Evolutionary conservation across 2,888 invertebrate species (phyloP).

Genomic region (Synanthedon myopaeformis): DNA sequence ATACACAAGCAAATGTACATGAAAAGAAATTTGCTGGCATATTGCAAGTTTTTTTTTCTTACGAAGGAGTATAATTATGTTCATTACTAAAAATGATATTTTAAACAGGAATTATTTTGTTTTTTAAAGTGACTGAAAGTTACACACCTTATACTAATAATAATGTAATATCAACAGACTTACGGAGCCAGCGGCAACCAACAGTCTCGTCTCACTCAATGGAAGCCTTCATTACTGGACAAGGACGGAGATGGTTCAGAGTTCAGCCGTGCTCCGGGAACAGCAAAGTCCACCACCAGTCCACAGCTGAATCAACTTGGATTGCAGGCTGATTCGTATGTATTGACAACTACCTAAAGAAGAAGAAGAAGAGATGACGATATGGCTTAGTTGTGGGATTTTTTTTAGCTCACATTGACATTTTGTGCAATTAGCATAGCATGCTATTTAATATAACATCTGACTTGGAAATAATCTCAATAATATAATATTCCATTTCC

Average conservation of each 20-base stretch:
- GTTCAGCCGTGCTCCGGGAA: constrained; percentile 92
- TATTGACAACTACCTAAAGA: constrained; percentile 5
- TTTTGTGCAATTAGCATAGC: no score
- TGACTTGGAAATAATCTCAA: no score
- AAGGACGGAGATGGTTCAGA: constrained; percentile 81
- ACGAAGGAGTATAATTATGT: no score
- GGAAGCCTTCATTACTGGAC: constrained; percentile 90
- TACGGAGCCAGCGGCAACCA: constrained; percentile 72
- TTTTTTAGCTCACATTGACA: no score
- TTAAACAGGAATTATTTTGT: background rate
- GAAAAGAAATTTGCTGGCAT: no score
- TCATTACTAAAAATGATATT: background rate
- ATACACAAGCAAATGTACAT: no score
- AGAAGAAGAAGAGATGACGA: no score
- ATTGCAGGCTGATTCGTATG: constrained; percentile 61
- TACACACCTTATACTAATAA: no score
- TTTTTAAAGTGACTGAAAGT: background rate
- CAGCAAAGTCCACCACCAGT: constrained; percentile 77
- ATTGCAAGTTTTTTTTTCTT: no score
- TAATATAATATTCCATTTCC: no score
- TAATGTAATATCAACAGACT: constrained; percentile 20
- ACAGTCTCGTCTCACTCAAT: constrained; percentile 90
- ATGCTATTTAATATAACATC: no score
- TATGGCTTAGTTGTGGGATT: no score
- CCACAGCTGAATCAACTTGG: constrained; percentile 60